Conservation (phyloP, 1,140 invertebrate species). For the Drepana arcuata region DNA sequence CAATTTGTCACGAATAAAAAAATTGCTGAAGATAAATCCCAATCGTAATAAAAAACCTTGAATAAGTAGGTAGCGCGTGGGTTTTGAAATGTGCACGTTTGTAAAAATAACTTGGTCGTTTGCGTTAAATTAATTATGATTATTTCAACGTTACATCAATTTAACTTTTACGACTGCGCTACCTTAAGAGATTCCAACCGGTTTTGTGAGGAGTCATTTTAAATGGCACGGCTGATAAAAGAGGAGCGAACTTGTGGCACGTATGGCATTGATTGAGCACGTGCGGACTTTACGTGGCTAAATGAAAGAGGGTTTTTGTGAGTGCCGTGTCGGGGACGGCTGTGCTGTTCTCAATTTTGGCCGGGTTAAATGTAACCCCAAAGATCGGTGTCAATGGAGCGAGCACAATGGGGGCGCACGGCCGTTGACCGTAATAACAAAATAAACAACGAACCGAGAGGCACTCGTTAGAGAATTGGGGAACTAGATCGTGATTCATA, state of each 20-base stretch:
- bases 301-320: slow-evolving; percentile 4
- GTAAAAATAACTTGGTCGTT: slow-evolving; percentile 21
- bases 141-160: slow-evolving; percentile 6
- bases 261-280: slow-evolving; percentile 9
- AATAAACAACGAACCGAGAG: slow-evolving; percentile 34
- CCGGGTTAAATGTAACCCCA: slow-evolving; percentile 39
- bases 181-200: slow-evolving; percentile 10
- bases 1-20: no score
- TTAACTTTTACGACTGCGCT: slow-evolving; percentile 8
- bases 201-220: slow-evolving; percentile 8
- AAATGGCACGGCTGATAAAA: slow-evolving; percentile 2
- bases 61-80: slow-evolving; percentile 27
- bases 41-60: slow-evolving; percentile 24
- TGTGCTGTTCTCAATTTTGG: slow-evolving; percentile 13
- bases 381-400: slow-evolving; percentile 53
- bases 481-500: slow-evolving; percentile 40
- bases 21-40: no score
- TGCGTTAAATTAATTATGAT: slow-evolving; percentile 21
- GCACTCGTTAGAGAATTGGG: slow-evolving; percentile 36
- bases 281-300: slow-evolving; percentile 5
- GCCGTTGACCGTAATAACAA: slow-evolving; percentile 63
- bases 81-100: slow-evolving; percentile 21
- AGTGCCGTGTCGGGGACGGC: no score
- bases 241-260: slow-evolving; percentile 6
- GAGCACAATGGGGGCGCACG: slow-evolving; percentile 41